phyloP scores from a whole-genome alignment of 2,888 invertebrate species.

The Hirtodrosophila cameraria region DNA sequence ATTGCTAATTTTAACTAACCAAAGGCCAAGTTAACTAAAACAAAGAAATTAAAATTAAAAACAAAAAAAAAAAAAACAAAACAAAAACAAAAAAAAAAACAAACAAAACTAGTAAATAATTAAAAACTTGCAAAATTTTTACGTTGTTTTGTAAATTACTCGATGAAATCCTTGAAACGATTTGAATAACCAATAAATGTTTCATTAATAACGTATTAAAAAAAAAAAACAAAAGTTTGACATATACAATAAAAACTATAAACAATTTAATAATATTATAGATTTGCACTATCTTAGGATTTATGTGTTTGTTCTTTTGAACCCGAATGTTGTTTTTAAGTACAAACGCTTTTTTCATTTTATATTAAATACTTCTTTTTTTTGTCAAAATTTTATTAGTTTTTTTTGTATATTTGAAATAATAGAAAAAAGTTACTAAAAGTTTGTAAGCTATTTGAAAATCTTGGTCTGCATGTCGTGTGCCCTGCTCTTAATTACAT shows the following conservation, averaged over 20 bases:
- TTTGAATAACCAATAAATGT: conserved; percentile 77
- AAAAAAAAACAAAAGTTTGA: conserved; percentile 49
- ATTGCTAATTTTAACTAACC: conserved; percentile 84
- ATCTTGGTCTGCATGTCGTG: conserved; percentile 62
- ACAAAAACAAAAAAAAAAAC: conserved; percentile 32
- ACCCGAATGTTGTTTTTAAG: conserved; percentile 21
- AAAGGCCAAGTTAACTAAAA: conserved; percentile 85
- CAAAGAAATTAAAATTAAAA: conserved; percentile 61
- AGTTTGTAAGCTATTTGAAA: conserved; percentile 41
- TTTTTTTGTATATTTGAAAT: conserved; percentile 30
- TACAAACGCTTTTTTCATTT: conserved; percentile 12
- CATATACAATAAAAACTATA: conserved; percentile 44
- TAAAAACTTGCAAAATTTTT: conserved; percentile 23
- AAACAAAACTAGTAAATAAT: conserved; percentile 61
- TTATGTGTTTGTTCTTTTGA: conserved; percentile 66
- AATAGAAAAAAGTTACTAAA: conserved; percentile 76
- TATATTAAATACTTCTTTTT: conserved; percentile 11
- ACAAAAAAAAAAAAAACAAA: conserved; percentile 35
- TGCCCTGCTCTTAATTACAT: conserved; percentile 52
- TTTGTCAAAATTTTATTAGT: not conserved
- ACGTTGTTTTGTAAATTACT: conserved; percentile 73
- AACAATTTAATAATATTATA: conserved; percentile 31
- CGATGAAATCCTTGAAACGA: conserved; percentile 36
- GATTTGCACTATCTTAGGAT: conserved; percentile 66
- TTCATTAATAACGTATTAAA: conserved; percentile 67